phyloP scores from a whole-genome alignment of 1,140 invertebrate species.

The Antheraea pernyi region DNA sequence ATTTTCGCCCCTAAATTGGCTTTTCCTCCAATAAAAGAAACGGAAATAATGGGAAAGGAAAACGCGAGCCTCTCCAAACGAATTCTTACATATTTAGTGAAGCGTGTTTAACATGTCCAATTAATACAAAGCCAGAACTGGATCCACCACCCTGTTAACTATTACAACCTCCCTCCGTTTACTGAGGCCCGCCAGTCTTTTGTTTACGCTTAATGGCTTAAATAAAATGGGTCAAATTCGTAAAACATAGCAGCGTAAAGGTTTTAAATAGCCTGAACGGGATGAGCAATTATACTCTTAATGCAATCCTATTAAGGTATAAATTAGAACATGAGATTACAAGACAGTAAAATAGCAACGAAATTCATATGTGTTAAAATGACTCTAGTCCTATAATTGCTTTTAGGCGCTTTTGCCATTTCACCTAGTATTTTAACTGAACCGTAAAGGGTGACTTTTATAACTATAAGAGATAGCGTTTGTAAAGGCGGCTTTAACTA shows the following conservation, averaged over 20 bases:
- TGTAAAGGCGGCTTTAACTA: conserved; percentile 50
- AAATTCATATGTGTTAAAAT: conserved; percentile 43
- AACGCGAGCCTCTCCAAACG: conserved; percentile 35
- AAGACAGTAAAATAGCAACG: conserved; percentile 43
- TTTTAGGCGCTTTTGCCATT: conserved; percentile 46
- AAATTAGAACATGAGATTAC: conserved; percentile 47
- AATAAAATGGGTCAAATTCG: conserved; percentile 73
- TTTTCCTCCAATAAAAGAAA: conserved; percentile 29
- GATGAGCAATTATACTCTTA: conserved; percentile 40
- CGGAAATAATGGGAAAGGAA: conserved; percentile 34
- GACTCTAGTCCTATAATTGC: conserved; percentile 52
- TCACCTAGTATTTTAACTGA: conserved; percentile 37
- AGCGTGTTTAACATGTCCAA: conserved; percentile 68
- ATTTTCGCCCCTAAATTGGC: not conserved
- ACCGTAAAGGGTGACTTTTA: conserved; percentile 45
- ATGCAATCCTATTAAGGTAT: conserved; percentile 42
- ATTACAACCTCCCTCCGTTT: conserved; percentile 59
- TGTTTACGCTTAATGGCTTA: conserved; percentile 73
- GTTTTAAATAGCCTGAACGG: conserved; percentile 44
- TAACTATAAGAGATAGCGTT: conserved; percentile 63
- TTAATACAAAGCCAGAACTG: conserved; percentile 56
- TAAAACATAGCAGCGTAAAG: conserved; percentile 54
- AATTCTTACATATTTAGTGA: conserved; percentile 56
- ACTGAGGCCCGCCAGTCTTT: conserved; percentile 57
- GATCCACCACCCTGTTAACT: conserved; percentile 53